A percentile compares a stretch with the other conserved stretches of the same genome.
phyloP scores from a whole-genome alignment of 2,113 vertebrate species.

The Spheniscus mendiculus region DNA sequence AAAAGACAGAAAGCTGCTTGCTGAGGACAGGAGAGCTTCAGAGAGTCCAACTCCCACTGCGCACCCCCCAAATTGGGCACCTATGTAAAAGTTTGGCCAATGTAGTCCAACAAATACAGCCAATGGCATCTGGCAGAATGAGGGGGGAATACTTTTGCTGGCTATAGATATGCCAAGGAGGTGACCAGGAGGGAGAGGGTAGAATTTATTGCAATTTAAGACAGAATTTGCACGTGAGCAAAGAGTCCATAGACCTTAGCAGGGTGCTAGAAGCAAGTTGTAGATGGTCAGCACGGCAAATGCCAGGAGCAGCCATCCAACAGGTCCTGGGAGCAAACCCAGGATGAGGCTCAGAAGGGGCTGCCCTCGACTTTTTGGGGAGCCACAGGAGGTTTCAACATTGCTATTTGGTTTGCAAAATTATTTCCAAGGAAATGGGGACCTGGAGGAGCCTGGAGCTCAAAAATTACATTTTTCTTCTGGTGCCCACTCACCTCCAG shows the following conservation, averaged over 20 bases:
- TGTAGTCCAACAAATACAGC: too few relatives aligned
- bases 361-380: neutral
- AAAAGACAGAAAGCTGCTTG: neutral
- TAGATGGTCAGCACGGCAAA: neutral
- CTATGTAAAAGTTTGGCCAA: neutral
- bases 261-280: accelerated
- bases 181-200: neutral
- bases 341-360: neutral
- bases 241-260: neutral
- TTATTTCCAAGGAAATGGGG: neutral
- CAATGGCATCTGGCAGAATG: accelerated
- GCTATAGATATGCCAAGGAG: neutral
- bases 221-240: neutral
- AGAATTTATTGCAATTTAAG: neutral
- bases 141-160: neutral
- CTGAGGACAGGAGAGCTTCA: neutral
- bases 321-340: neutral
- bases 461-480: neutral
- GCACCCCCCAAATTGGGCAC: accelerated
- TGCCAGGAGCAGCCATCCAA: accelerated
- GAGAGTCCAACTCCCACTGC: accelerated
- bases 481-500: neutral
- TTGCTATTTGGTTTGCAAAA: neutral
- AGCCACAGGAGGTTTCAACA: neutral
- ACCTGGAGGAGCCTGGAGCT: neutral